Base-by-base conservation (phyloP, 2,888 invertebrate genomes). In the Ceriagrion tenellum region DNA sequence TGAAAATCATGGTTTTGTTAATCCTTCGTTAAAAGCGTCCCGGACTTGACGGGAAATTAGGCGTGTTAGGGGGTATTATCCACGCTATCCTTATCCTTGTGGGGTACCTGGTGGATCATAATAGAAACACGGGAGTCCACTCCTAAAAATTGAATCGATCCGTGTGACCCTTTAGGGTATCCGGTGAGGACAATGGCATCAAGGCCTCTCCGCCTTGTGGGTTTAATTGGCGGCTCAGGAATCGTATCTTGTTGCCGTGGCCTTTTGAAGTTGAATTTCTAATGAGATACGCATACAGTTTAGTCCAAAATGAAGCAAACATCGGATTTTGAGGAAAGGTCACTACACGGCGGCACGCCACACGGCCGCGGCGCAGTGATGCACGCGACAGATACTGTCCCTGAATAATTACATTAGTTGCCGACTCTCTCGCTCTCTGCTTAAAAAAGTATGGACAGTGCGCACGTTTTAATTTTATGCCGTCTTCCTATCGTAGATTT, bases 251-350 rank as follows among this genome's bases (percentile, higher is more conserved):
- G 81, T 81, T 81, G 35, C 81, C 30, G 30, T 35, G 81, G 81
- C 13, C 81, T 81, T 59, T 81, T 81, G 81, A 35, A 35, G 81
- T 35, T 81, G 81, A 81, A 81, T 81, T 81, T 35, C 81, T 81
- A 81, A 81, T 81, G 30, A 81, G 35, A 30, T 18, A 35, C 81
- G 81, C 35, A 18, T 81, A 35, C 35, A 81, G 81, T 26, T 81
- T 81, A 12, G 30, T 81, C 26, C 81, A 30, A 35, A 81, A 81
- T 81, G 6, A 13, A 18, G 35, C 81, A 81, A 81, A 35, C 81
- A 81, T 81, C 81, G 30, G 81, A 81, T 81, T 59, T 81, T 81
- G 81, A 81, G 35, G 81, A 81, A 81, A 81, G 81, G 81, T 81
- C 81, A 81, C 30, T 81, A 69, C 69, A n/a, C 69, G 69, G 30